Evolutionary conservation across 2,888 invertebrate genomes (phyloP).

Genomic region (Lochmaea capreae): DNA sequence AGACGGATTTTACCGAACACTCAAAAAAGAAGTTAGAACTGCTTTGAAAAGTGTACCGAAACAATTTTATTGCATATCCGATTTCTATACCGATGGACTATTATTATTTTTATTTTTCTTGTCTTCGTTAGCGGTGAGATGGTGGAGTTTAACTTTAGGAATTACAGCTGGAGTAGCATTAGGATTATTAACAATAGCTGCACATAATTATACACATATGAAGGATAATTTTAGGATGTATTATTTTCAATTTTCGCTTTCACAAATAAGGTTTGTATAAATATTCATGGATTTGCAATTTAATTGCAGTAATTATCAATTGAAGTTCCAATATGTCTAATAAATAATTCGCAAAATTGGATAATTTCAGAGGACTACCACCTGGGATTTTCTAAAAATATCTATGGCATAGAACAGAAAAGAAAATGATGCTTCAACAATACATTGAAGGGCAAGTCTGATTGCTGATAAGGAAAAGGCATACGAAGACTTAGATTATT

Average conservation of each 20-base stretch:
- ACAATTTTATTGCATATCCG: slow-evolving; percentile 45
- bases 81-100: slow-evolving; percentile 22
- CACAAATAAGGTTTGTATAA: slow-evolving; percentile 68
- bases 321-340: too few relatives aligned
- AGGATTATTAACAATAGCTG: slow-evolving; percentile 66
- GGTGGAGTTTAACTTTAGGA: slow-evolving; percentile 63
- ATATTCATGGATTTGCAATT: too few relatives aligned
- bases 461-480: too few relatives aligned
- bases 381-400: too few relatives aligned
- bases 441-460: too few relatives aligned
- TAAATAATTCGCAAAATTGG: too few relatives aligned
- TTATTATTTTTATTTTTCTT: not conserved
- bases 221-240: slow-evolving; percentile 83
- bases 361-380: too few relatives aligned
- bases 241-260: slow-evolving; percentile 76
- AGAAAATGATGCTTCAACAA: too few relatives aligned
- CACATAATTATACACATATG: slow-evolving; percentile 84
- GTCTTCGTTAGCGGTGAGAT: slow-evolving; percentile 59
- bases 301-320: too few relatives aligned
- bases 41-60: slow-evolving; percentile 69
- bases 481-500: too few relatives aligned
- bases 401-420: too few relatives aligned
- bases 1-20: slow-evolving; percentile 78
- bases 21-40: slow-evolving; percentile 71
- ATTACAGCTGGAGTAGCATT: slow-evolving; percentile 70